Conservation (phyloP, 35 echinoderm and acorn worm species). For the Ophioderma brevispina region DNA sequence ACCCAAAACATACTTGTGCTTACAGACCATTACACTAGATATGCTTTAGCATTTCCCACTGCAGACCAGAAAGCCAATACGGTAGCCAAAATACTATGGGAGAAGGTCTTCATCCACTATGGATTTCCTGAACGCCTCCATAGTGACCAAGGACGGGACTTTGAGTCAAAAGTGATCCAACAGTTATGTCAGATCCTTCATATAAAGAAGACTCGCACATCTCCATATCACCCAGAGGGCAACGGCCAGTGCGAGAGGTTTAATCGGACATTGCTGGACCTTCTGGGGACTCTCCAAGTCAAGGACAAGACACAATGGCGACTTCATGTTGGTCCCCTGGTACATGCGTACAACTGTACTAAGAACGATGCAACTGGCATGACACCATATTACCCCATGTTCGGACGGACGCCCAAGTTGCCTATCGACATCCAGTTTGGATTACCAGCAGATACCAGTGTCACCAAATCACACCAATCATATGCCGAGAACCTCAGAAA, state of each 20-base stretch:
- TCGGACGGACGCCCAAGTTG: slow-evolving; percentile 33
- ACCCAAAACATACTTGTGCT: slow-evolving; percentile 56
- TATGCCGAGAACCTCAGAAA: not conserved
- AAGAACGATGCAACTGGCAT: slow-evolving; percentile 46
- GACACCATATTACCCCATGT: slow-evolving; percentile 52
- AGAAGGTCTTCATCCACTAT: slow-evolving; percentile 48
- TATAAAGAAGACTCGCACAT: slow-evolving; percentile 57
- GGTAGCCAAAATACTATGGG: slow-evolving; percentile 47
- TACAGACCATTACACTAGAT: slow-evolving; percentile 60
- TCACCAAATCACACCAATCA: not conserved
- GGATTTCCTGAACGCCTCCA: slow-evolving; percentile 55
- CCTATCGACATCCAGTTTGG: slow-evolving; percentile 51
- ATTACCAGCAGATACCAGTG: not conserved
- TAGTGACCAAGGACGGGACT: slow-evolving; percentile 56
- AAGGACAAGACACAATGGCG: slow-evolving; percentile 46
- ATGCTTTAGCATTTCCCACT: slow-evolving; percentile 59
- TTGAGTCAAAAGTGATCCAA: slow-evolving; percentile 51
- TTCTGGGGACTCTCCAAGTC: slow-evolving; percentile 54
- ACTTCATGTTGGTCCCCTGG: slow-evolving; percentile 31
- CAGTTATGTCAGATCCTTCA: slow-evolving; percentile 43
- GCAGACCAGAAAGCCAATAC: slow-evolving; percentile 68
- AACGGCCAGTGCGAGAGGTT: slow-evolving; percentile 60
- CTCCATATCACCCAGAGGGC: slow-evolving; percentile 62
- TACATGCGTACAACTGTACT: slow-evolving; percentile 63
- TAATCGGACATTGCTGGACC: slow-evolving; percentile 38